phyloP scores from a whole-genome alignment of 2,888 invertebrate species.

The Agonopterix heracliana region DNA sequence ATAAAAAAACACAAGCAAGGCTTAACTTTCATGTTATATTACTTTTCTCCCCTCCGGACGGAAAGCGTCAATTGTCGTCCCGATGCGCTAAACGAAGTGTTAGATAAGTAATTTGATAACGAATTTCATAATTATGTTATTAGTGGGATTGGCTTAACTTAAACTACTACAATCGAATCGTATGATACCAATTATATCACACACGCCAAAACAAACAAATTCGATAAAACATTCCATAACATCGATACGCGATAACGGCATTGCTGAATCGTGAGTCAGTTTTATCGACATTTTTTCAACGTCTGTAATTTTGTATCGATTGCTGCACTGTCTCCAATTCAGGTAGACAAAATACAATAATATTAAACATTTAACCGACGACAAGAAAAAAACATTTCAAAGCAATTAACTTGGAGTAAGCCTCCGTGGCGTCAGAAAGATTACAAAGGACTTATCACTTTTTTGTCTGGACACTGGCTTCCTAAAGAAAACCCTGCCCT shows the following conservation, averaged over 20 bases:
- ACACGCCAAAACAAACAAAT: conserved; percentile 38
- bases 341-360: conserved; percentile 67
- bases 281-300: conserved; percentile 42
- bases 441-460: conserved; percentile 71
- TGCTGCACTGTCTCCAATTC: conserved; percentile 59
- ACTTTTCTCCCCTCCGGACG: no score
- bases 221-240: conserved; percentile 42
- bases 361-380: conserved; percentile 54
- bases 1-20: no score
- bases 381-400: conserved; percentile 55
- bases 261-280: conserved; percentile 44
- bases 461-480: conserved; percentile 29
- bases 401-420: conserved; percentile 69
- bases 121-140: no score
- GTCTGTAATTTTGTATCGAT: conserved; percentile 33
- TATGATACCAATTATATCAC: conserved; percentile 12
- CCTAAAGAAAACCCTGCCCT: background rate
- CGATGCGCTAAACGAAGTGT: no score
- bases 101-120: no score
- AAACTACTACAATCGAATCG: no score
- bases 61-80: no score
- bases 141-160: no score
- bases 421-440: conserved; percentile 69
- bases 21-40: no score
- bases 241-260: conserved; percentile 39